Percentiles rank a stretch among this genome's conserved stretches.
phyloP scores from a whole-genome alignment of 2,797 vertebrate species.

The Sebastes flavidus region DNA sequence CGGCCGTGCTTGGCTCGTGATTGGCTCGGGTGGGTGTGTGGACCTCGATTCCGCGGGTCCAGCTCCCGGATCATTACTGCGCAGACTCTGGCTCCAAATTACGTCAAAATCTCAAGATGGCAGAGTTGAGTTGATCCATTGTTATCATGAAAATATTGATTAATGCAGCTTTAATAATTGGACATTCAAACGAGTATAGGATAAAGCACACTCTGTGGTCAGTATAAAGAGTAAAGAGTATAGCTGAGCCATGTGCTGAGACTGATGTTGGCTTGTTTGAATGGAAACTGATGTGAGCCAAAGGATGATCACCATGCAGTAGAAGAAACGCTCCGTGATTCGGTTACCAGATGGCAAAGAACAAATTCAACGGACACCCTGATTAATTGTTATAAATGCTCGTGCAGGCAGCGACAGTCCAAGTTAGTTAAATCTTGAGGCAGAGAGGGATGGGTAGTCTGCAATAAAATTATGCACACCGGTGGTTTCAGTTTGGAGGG shows the following conservation, averaged over 20 bases:
- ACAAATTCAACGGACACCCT: constrained; percentile 53
- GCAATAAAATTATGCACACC: constrained; percentile 74
- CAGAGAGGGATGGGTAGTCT: constrained; percentile 44
- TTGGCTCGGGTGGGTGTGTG: no score
- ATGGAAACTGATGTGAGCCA: constrained; percentile 25
- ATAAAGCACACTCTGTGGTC: constrained; percentile 1
- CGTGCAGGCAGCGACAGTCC: constrained; percentile 36
- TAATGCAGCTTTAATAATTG: constrained; percentile 17
- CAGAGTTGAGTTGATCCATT: neutral
- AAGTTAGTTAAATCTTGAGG: constrained; percentile 71
- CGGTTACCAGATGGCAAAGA: constrained; percentile 49
- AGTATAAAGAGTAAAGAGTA: constrained; percentile 2
- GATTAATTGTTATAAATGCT: constrained; percentile 76
- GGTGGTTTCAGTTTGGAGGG: constrained; percentile 57
- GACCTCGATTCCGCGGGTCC: no score
- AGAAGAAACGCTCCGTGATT: constrained; percentile 31
- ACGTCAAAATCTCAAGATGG: no score
- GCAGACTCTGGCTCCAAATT: no score
- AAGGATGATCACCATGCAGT: constrained; percentile 37
- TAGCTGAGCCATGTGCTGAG: constrained; percentile 5
- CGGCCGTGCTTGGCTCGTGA: no score
- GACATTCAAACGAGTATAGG: constrained; percentile 4
- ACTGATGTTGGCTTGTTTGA: constrained; percentile 23
- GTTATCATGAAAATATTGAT: neutral
- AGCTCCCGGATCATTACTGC: no score